phyloP scores from a whole-genome alignment of 2,888 invertebrate species.

The Perizoma flavofasciatum region DNA sequence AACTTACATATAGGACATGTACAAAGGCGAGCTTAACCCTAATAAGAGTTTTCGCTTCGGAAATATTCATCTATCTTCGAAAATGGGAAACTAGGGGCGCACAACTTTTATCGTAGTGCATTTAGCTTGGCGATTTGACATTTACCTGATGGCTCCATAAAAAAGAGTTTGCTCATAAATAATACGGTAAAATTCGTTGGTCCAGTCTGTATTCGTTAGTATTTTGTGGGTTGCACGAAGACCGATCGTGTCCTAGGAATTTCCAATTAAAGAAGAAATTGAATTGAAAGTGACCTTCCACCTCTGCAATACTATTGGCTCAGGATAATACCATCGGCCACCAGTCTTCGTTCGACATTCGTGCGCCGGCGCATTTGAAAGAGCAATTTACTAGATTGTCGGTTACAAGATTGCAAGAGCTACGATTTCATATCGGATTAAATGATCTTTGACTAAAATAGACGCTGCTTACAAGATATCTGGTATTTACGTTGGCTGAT shows the following conservation, averaged over 20 bases:
- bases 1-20: too few relatives aligned
- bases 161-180: too few relatives aligned
- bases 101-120: too few relatives aligned
- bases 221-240: neutral
- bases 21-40: too few relatives aligned
- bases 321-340: conserved; percentile 1
- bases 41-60: too few relatives aligned
- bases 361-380: conserved; percentile 36
- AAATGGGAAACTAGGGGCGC: too few relatives aligned
- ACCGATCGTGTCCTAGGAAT: conserved; percentile 18
- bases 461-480: conserved; percentile 18
- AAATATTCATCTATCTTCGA: too few relatives aligned
- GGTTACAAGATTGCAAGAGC: conserved; percentile 33
- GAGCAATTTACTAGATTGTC: conserved; percentile 37
- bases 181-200: too few relatives aligned
- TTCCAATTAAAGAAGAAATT: conserved; percentile 38
- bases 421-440: conserved; percentile 34
- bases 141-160: too few relatives aligned
- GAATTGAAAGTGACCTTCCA: conserved; percentile 38
- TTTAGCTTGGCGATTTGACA: too few relatives aligned
- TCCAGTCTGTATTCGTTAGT: too few relatives aligned
- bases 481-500: conserved; percentile 9
- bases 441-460: conserved; percentile 34
- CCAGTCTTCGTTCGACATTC: conserved; percentile 17
- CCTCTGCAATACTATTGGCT: conserved; percentile 27